A percentile compares a stretch with the other conserved stretches of the same genome.
Conservation (phyloP, 1,140 invertebrate genomes). For the Linepithema humile region DNA sequence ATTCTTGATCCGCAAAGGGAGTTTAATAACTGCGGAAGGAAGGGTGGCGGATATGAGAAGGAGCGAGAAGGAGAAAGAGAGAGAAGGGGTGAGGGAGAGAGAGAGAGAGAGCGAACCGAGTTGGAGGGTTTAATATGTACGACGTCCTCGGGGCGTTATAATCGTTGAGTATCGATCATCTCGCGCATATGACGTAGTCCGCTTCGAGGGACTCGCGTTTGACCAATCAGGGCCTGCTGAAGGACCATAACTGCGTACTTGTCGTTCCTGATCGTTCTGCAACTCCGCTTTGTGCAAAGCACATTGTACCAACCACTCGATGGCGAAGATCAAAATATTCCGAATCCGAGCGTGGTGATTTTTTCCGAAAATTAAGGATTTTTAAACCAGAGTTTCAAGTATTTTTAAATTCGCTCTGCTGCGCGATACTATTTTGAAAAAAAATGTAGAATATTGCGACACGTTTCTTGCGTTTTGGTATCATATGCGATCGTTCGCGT, state of each 20-base stretch:
- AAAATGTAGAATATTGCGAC: neutral
- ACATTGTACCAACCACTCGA: neutral
- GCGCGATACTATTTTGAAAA: neutral
- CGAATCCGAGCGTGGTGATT: neutral
- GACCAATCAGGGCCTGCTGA: constrained; percentile 53
- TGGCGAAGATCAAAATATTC: neutral
- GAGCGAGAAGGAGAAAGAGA: neutral
- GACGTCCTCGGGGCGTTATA: constrained; percentile 69
- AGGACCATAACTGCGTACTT: constrained; percentile 48
- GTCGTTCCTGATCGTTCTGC: constrained; percentile 55
- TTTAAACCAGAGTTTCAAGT: no score
- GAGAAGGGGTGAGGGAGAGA: neutral
- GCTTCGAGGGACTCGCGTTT: constrained; percentile 60
- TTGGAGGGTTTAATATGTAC: constrained; percentile 67
- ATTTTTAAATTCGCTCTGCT: neutral
- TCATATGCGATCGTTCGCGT: neutral
- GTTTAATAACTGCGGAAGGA: constrained; percentile 26
- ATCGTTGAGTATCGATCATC: constrained; percentile 66
- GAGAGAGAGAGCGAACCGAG: neutral
- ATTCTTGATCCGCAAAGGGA: constrained; percentile 48
- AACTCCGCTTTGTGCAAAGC: neutral
- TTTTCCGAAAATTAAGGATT: no score
- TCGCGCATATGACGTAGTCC: constrained; percentile 54
- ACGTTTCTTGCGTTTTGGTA: neutral
- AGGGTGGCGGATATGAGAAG: neutral